Evolutionary conservation across 2,797 vertebrate species (phyloP), one percentile per base, ranked within the genome.

Genomic region (Sciurus carolinensis): DNA sequence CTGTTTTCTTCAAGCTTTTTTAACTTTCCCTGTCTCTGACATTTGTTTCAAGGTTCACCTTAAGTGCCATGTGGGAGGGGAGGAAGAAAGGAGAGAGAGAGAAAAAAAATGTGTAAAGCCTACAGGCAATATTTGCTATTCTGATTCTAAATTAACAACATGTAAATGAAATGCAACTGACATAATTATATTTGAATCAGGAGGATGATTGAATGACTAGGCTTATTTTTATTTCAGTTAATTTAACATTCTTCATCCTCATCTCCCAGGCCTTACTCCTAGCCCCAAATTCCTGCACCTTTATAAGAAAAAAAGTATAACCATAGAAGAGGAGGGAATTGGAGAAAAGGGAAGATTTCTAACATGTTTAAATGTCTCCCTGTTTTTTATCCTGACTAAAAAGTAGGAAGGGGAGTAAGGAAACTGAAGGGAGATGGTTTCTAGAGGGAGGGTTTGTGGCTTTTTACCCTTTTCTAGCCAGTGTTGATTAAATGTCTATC

Each of bases 1-100:
- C 26, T n/a, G 86, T 95, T 83, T 90, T 88, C 66, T 95, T n/a
- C 39, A 47, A 50, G 86, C 82, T 91, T 92, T 92, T 69, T 54
- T 12, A 94, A 84, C 28, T 91, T 92, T 79, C 59, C 47, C 39
- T 83, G 33, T 13, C 59, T 77, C 69, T 82, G n/a, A 14, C 18
- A 57, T 95, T 75, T 94, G 62, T 67, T 94, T 90, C 22, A 44
- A 89, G 69, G 30, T 71, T 95, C 87, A 47, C 44, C 57, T 42
- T 54, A 83, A 94, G 54, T 92, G 57, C 79, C 62, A 26, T 54
- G 72, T 66, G 59, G 67, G 64, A 80, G 64, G 36, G 33, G 62
- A 50, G 62, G 87, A 33, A 64, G 67, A 59, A 75, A 42, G 20
- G 12, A 92, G 33, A 73, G 24, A 76, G 39, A 44, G 64, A 54